A percentile compares a stretch with the other conserved stretches of the same genome.
Conservation (phyloP, 1,140 invertebrate genomes). For the Drosophila takahashii region DNA sequence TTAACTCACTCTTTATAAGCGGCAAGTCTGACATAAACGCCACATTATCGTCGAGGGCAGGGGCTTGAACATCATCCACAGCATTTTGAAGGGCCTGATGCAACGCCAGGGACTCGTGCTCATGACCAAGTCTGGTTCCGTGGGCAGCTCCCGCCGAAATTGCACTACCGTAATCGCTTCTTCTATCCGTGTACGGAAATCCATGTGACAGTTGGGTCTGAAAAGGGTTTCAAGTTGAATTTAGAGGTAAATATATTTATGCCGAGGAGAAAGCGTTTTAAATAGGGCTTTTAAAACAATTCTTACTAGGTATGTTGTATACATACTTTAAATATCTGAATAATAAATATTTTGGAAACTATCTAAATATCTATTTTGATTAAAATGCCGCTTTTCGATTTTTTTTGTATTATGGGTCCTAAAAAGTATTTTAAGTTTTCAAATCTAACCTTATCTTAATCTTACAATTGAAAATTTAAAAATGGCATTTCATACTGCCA, state of each 20-base stretch:
- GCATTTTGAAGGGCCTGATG: conserved; percentile 89
- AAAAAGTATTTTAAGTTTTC: no score
- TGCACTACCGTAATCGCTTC: conserved; percentile 80
- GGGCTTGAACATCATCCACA: conserved; percentile 92
- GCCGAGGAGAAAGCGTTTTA: not conserved
- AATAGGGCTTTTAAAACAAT: no score
- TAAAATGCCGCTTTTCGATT: no score
- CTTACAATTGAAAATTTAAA: no score
- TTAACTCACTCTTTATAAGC: conserved; percentile 92
- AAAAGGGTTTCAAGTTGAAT: conserved; percentile 3
- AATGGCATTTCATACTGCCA: no score
- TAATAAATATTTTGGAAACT: no score
- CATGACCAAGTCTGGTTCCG: conserved; percentile 77
- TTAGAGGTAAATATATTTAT: not conserved
- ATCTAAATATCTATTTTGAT: no score
- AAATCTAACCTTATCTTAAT: no score
- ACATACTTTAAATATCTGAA: no score
- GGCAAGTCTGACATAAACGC: conserved; percentile 95
- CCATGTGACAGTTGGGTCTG: conserved; percentile 84
- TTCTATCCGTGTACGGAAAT: conserved; percentile 83
- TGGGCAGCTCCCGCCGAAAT: conserved; percentile 75
- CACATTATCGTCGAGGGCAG: conserved; percentile 92
- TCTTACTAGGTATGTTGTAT: no score
- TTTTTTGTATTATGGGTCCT: no score
- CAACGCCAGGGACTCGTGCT: conserved; percentile 88